Evolutionary conservation across 1,140 invertebrate species (phyloP).

Genomic region (Olivierus martensii): DNA sequence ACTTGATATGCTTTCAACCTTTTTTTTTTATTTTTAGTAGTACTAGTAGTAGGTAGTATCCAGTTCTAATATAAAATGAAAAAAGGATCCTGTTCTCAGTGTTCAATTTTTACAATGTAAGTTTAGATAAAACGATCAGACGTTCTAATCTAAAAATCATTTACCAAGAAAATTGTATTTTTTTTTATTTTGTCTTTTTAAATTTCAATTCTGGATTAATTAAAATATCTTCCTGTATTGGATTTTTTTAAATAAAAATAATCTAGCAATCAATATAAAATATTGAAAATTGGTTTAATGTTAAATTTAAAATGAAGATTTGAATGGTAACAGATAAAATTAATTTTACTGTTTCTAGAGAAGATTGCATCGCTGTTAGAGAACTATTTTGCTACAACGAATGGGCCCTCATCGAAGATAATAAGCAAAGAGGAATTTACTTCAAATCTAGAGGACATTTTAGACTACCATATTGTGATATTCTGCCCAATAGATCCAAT

Average conservation of each 20-base stretch:
- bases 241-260: not conserved
- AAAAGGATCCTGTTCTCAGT: too few relatives aligned
- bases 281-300: not conserved
- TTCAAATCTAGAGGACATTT: conserved; percentile 75
- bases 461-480: conserved; percentile 66
- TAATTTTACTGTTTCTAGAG: conserved; percentile 35
- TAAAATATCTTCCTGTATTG: not conserved
- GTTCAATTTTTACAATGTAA: too few relatives aligned
- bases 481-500: conserved; percentile 48
- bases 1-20: too few relatives aligned
- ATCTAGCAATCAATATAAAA: not conserved
- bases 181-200: not conserved
- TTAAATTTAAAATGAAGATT: not conserved
- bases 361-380: conserved; percentile 82
- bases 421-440: conserved; percentile 59
- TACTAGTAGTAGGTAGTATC: too few relatives aligned
- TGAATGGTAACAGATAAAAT: not conserved
- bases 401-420: conserved; percentile 79
- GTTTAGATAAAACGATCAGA: not conserved
- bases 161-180: not conserved
- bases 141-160: not conserved
- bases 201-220: too few relatives aligned
- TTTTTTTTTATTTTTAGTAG: too few relatives aligned
- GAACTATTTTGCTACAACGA: conserved; percentile 83
- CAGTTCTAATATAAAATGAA: too few relatives aligned